Evolutionary conservation across 2,797 vertebrate species (phyloP).

Genomic region (Xiphophorus birchmanni): DNA sequence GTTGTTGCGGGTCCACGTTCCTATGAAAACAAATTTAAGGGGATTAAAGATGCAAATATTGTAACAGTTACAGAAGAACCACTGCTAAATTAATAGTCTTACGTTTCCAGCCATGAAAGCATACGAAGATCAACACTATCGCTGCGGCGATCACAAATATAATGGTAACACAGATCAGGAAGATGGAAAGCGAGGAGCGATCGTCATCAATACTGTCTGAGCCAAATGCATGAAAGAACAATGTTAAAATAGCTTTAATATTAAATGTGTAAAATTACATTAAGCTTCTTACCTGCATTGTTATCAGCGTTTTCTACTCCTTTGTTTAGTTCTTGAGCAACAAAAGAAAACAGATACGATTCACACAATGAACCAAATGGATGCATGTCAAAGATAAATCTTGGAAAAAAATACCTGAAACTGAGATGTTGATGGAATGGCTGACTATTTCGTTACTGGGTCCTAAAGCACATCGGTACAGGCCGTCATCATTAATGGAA

Average conservation of each 20-base stretch:
- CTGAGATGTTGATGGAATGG: conserved; percentile 56
- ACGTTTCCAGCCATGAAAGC: conserved; percentile 38
- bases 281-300: conserved; percentile 18
- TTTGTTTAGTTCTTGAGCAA: conserved; percentile 28
- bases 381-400: not conserved
- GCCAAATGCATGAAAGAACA: not conserved
- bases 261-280: not conserved
- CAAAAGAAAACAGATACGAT: not conserved
- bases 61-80: not conserved
- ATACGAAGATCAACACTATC: conserved; percentile 15
- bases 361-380: not conserved
- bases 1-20: not conserved
- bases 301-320: rapidly evolving
- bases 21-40: conserved; percentile 22
- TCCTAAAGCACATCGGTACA: conserved; percentile 51
- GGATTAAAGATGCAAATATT: not conserved
- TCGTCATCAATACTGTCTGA: rapidly evolving
- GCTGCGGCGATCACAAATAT: conserved; percentile 31
- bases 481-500: conserved; percentile 41
- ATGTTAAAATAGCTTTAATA: not conserved
- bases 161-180: conserved; percentile 40
- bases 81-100: not conserved
- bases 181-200: conserved; percentile 30
- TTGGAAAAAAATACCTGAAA: conserved; percentile 59
- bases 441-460: rapidly evolving